Base-by-base conservation (phyloP, 2,797 vertebrate species). In the Taenioides sp. region DNA sequence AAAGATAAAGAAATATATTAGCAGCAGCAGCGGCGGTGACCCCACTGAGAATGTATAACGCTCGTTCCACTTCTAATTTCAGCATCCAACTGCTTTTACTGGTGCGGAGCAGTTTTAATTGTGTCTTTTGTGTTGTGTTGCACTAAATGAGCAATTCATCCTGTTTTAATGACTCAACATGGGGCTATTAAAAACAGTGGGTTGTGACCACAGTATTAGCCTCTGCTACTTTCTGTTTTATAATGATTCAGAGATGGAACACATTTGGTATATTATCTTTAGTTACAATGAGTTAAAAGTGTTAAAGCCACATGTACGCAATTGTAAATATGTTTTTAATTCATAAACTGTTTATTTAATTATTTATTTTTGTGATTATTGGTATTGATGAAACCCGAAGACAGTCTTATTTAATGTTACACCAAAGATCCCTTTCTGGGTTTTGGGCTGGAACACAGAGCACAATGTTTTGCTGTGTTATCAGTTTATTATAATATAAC, bases 1-100 rank as follows among this genome's bases (percentile, higher is more conserved):
- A 92, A 88, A 94, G 92, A 95, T 93, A 94, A 92, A 92, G 87
- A 94, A 94, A 93, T 94, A 92, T 93, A 93, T 94, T 94, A 93
- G 84, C 43, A 78, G 28, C 80, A 89, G 86, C 83, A 82, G 88
- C 86, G 78, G 70, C 84, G 80, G 73, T 93, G 93, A 93, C 92
- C 91, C 87, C 83, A 87, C 85, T 92, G 86, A 94, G 93, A 93
- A 93, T 89, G 78, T 90, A 92, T 90, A 84, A 90, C 85, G 91
- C 86, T 83, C 79, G 71, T 81, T 84, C 88, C 77, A 83, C 83
- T 81, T 86, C 87, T 92, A 92, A 92, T 93, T 92, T 87, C 84
- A 82, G 71, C 76, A 71, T 70, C 87, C 77, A 87, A 79, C 76
- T 84, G 74, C 80, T 89, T 88, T 92, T 87, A 91, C 79, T 83